A percentile compares a stretch with the other conserved stretches of the same genome.
Evolutionary conservation across 2,797 vertebrate genomes (phyloP).

Genomic region (Tapirus indicus): DNA sequence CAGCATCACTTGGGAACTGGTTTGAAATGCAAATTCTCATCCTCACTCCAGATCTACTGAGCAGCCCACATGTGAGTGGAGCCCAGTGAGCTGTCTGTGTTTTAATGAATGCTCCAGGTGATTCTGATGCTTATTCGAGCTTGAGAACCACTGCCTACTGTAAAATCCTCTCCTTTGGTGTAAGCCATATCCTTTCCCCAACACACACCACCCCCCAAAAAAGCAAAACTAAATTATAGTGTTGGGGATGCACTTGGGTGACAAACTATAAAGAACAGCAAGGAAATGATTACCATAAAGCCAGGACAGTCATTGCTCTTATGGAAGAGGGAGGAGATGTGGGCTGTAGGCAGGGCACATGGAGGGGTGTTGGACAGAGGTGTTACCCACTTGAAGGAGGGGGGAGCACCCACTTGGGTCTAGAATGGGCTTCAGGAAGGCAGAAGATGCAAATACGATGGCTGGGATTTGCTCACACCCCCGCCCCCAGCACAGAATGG

Average conservation of each 20-base stretch:
- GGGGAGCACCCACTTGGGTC: neutral
- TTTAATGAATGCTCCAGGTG: neutral
- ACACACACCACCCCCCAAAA: neutral
- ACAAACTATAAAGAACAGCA: neutral
- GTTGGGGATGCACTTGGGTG: neutral
- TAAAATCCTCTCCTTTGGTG: neutral
- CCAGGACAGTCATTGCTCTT: neutral
- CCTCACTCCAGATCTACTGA: neutral
- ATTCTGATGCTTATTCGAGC: neutral
- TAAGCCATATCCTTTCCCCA: neutral
- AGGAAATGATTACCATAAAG: neutral
- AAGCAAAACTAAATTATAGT: neutral
- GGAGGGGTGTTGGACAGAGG: neutral
- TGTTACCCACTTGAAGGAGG: neutral
- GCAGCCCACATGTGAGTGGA: neutral
- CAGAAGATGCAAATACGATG: neutral
- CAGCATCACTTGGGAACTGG: neutral
- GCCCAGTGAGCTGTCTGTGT: neutral
- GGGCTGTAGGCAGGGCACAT: neutral
- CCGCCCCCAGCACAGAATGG: neutral
- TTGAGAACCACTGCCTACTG: neutral
- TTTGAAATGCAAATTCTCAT: slow-evolving; percentile 7
- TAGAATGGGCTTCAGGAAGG: neutral
- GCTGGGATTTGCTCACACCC: neutral
- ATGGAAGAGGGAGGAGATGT: neutral